These are phyloP conservation scores for Botia almorhae DNA, from an alignment of 2,797 vertebrate species.

Conservation along the genomic window DNA sequence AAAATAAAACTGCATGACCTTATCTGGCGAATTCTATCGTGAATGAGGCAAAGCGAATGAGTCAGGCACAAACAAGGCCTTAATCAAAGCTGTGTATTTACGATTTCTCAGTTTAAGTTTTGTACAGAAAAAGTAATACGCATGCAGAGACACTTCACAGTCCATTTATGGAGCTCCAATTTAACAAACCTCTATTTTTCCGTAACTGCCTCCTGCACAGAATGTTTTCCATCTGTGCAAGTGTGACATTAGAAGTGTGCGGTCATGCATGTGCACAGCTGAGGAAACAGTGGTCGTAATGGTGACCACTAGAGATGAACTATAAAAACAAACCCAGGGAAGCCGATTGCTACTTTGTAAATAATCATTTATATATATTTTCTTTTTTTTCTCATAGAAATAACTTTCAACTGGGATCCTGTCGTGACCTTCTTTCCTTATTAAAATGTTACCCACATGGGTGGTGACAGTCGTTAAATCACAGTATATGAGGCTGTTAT, in stretches of 20 bases:
- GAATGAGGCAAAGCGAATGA: background rate
- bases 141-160: background rate
- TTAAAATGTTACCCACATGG: constrained; percentile 40
- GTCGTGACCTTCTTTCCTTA: constrained; percentile 32
- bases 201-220: background rate
- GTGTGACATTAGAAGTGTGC: background rate
- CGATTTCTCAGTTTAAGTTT: background rate
- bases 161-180: background rate
- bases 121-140: background rate
- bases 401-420: background rate
- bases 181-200: background rate
- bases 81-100: background rate
- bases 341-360: background rate
- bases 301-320: background rate
- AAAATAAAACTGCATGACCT: background rate
- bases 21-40: background rate
- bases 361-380: background rate
- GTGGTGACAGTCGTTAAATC: constrained; percentile 38
- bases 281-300: background rate
- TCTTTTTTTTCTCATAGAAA: background rate
- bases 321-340: no score
- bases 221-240: background rate
- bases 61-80: background rate
- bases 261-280: no score
- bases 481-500: constrained; percentile 33